Evolutionary conservation across 2,113 vertebrate species (phyloP), one percentile per base, ranked within the genome.

Genomic region (Macrotis lagotis): DNA sequence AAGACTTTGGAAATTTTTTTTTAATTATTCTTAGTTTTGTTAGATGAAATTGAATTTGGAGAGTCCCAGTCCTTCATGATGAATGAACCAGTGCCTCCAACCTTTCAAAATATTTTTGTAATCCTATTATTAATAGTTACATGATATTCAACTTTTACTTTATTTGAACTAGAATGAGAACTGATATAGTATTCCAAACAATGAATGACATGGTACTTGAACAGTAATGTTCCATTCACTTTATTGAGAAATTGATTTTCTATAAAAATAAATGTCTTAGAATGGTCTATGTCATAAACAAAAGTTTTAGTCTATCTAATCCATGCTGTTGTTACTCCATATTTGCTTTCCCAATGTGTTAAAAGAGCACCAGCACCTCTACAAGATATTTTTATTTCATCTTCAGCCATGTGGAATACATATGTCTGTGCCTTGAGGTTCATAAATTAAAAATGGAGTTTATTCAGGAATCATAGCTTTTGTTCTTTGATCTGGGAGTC

Each of bases 351-450:
- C 25, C 94, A 95, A 90, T 93, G 89, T 91, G 92, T 96, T 98
- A 95, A 97, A 97, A 97, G 95, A 98, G 97, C 96, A 96, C 53
- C 95, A 96, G 93, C 93, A 89, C 92, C 91, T 95, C 97, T 97
- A 98, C 94, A 94, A 90, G 98, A 98, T 97, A 97, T 96, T 98
- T 99, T 99, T 98, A 98, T 98, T 98, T 98, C 97, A 95, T 99
- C 98, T 96, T 96, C 98, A 99, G 98, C 99, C 99, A 99, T 99
- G 99, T 99, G 99, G 98, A 98, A 98, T 98, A 98, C 99, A 99
- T 99, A 99, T 99, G 99, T 98, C 98, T 98, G 98, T 98, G 97
- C 97, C 98, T 96, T 97, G 97, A 98, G 97, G 97, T 96, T 91
- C 3, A 22, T 0, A 44, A 47, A 88, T 31, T 24, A 96, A 96